Evolutionary conservation across 2,888 invertebrate species (phyloP), one percentile per base, ranked within the genome.

Genomic region (Eupithecia pulchellata): DNA sequence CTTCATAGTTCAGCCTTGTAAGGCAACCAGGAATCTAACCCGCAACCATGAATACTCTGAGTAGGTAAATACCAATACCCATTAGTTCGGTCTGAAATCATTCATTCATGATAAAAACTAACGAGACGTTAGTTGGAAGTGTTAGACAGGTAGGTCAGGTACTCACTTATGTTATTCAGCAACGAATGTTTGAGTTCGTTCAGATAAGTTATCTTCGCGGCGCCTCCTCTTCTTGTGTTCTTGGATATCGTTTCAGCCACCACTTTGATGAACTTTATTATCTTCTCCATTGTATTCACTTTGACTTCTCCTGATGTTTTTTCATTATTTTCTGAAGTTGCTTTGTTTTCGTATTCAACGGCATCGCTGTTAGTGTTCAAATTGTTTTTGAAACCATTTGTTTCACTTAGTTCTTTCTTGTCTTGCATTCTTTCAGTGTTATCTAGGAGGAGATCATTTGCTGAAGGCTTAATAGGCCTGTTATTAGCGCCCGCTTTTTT

Each of bases 121-220:
- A n/a, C n/a, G n/a, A n/a, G n/a, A n/a, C n/a, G n/a, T n/a, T n/a
- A n/a, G n/a, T 52, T 4, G n/a, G 25, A 52, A 4, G 1, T 52
- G 6, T 4, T 25, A 25, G 11, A 52, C 20, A 20, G 11, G 17
- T 57, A 29, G 55, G 30, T 32, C n/a, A 58, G n/a, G 8, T 8
- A 77, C 94, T 94, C 91, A 97, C 97, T 96, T 78, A 97, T 97
- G 81, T 96, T 95, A 30, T 87, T 85, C 75, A 97, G 88, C 29
- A 97, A 89, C 69, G 94, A 91, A 75, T 96, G 95, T 74, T 95
- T 95, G 68, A 97, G 91, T 25, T 92, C 86, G 76, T 94, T 93
- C 68, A 97, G 90, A 81, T 96, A 95, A 60, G 88, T 84, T 14
- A 96, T 87, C 87, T 96, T 96, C 65, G 95, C 95, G 60, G 87